Evolutionary conservation across 1,140 invertebrate genomes (phyloP), one percentile per base, ranked within the genome.

Genomic region (Zaprionus camerounensis): DNA sequence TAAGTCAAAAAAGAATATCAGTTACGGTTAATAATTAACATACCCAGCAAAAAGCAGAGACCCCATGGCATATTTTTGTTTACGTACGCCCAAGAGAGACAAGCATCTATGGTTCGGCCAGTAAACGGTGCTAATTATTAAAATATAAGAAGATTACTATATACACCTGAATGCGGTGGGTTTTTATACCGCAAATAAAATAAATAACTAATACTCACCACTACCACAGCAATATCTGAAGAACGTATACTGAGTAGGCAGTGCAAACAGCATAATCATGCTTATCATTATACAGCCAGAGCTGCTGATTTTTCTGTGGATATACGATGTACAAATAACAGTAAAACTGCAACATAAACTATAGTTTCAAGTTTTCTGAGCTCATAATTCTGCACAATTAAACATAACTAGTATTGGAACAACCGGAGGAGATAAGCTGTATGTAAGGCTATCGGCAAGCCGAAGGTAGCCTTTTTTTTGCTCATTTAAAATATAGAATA

Each of bases 241-340:
- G 34, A 88, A 90, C 7, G 72, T 68, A n/a, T 88, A 94, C 24
- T 96, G 95, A 17, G 96, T 94, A 3, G 97, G 97, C 17, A 98
- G 97, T 92, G 92, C 98, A 98, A 73, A 98, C 94, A 0, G 97
- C 81, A 13, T 97, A 93, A 4, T 96, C 95, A 38, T 38, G 5
- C 36, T 9, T 1, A 96, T 94, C 17, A 95, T 94, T 78, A 97
- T 95, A 96, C 97, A 1, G 97, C 95, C 0, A 0, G 97, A 96
- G 81, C 97, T 97, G 80, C 96, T 95, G 11, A 96, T 95, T 71
- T 93, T 92, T 76, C 95, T 96, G 80, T 24, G 7, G 12, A 6
- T 41, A 34, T 11, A 34, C 2, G 9, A 34, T 34, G 31, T 34
- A 11, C 31, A 34, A 34, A 11, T 28, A 34, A 34, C 3, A 34